A percentile compares a stretch with the other conserved stretches of the same genome.
phyloP scores from a whole-genome alignment of 2,113 vertebrate genomes.

The Mirza zaza region DNA sequence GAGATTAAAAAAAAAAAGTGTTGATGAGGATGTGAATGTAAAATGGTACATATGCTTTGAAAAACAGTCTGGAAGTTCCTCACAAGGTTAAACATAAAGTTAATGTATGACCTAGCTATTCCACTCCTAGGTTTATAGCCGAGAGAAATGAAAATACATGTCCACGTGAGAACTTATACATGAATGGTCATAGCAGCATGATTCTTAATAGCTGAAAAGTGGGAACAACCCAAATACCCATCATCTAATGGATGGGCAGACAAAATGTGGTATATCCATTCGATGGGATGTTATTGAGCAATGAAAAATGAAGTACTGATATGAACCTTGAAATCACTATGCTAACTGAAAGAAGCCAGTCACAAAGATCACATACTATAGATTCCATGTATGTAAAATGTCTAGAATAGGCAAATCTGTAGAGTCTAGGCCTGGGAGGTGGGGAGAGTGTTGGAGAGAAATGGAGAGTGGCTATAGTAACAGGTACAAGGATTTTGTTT shows the following conservation, averaged over 20 bases:
- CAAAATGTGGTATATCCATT: background rate
- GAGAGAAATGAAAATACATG: background rate
- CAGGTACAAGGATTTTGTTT: background rate
- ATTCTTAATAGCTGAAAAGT: background rate
- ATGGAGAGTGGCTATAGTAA: background rate
- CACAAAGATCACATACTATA: background rate
- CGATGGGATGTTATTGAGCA: background rate
- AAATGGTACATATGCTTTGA: background rate
- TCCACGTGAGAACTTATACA: background rate
- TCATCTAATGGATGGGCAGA: background rate
- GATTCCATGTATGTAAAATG: background rate
- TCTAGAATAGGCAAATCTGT: background rate
- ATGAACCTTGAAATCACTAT: background rate
- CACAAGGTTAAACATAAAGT: background rate
- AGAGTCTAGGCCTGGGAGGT: background rate
- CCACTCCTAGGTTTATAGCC: background rate
- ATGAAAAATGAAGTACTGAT: background rate
- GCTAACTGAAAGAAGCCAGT: background rate
- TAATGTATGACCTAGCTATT: background rate
- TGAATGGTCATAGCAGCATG: background rate
- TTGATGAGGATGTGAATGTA: background rate
- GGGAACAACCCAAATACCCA: background rate
- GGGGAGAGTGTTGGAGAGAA: background rate
- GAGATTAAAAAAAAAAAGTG: background rate
- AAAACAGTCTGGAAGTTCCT: background rate